phyloP scores from a whole-genome alignment of 37 sponge, comb jelly and placozoan species.

The Diacarnus erythraeanus region DNA sequence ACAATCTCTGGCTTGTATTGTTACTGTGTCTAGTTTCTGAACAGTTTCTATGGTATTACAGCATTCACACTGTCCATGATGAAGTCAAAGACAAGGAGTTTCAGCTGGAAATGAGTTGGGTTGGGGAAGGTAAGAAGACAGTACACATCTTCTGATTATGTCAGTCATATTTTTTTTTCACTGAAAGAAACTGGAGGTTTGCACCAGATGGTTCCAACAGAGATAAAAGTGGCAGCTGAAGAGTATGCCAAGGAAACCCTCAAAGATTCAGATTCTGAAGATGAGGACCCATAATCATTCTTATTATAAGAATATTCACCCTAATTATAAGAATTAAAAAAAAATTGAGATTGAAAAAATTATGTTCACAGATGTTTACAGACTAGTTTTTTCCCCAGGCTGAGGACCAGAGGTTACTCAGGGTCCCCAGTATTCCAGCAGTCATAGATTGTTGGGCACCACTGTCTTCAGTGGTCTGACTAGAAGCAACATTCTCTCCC shows the following conservation, averaged over 20 bases:
- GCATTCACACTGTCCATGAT: conserved; percentile 93
- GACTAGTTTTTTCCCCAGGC: conserved; percentile 1
- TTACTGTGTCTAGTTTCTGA: neutral
- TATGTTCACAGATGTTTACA: neutral
- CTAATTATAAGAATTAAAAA: neutral
- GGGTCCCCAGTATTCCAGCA: conserved; percentile 38
- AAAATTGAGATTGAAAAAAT: neutral
- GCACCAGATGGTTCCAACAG: conserved; percentile 73
- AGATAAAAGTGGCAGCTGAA: conserved; percentile 45
- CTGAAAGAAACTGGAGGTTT: conserved; percentile 58
- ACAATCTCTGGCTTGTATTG: neutral
- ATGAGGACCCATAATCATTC: conserved; percentile 40
- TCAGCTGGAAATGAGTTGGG: conserved; percentile 97
- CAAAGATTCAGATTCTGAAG: conserved; percentile 75
- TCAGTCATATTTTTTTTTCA: neutral
- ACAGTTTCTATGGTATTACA: conserved; percentile 10
- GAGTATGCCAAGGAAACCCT: conserved; percentile 68
- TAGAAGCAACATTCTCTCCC: neutral
- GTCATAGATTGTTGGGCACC: too few species aligned
- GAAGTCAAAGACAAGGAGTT: conserved; percentile 97
- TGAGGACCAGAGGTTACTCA: conserved; percentile 39
- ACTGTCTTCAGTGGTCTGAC: too few species aligned
- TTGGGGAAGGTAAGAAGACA: conserved; percentile 77
- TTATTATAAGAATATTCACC: neutral
- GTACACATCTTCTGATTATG: neutral